Evolutionary conservation across 2,797 vertebrate genomes (phyloP).

Genomic region (Sebastes dallii): DNA sequence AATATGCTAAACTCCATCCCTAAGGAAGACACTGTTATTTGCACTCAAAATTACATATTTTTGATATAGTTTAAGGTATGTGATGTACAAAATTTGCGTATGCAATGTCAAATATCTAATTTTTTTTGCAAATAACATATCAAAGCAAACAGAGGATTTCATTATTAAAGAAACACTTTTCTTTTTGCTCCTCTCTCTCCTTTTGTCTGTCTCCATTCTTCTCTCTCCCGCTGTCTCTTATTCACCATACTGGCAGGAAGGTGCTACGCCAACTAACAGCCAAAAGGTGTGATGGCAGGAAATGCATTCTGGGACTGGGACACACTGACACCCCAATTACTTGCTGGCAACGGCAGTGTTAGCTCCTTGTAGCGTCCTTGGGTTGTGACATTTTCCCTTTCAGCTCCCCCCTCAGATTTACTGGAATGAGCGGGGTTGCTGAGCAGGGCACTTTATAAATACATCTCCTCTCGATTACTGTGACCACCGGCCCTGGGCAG

Average conservation of each 20-base stretch:
- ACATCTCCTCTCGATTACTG: slow-evolving; percentile 82
- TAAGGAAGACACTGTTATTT: background rate
- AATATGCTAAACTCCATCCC: background rate
- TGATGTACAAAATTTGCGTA: background rate
- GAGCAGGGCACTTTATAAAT: slow-evolving; percentile 85
- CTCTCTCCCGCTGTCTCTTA: background rate
- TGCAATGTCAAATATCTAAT: background rate
- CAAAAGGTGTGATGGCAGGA: slow-evolving; percentile 48
- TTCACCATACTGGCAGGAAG: slow-evolving; percentile 4
- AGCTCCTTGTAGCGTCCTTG: slow-evolving; percentile 79
- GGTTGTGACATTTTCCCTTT: slow-evolving; percentile 81
- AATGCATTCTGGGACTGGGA: slow-evolving; percentile 61
- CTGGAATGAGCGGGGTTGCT: slow-evolving; percentile 78
- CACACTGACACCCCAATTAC: slow-evolving; percentile 75
- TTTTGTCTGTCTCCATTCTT: background rate
- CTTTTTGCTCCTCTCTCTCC: background rate
- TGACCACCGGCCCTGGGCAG: slow-evolving; percentile 68
- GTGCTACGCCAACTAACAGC: slow-evolving; percentile 16
- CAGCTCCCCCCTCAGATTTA: slow-evolving; percentile 79
- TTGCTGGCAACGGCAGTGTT: slow-evolving; percentile 59
- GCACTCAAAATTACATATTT: background rate
- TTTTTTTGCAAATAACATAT: background rate
- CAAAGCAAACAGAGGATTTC: background rate
- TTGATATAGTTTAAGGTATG: background rate
- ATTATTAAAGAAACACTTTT: background rate